Percentiles rank a stretch among this genome's conserved stretches.
Conservation (phyloP, 2,888 invertebrate genomes). For the Nomada fabriciana region DNA sequence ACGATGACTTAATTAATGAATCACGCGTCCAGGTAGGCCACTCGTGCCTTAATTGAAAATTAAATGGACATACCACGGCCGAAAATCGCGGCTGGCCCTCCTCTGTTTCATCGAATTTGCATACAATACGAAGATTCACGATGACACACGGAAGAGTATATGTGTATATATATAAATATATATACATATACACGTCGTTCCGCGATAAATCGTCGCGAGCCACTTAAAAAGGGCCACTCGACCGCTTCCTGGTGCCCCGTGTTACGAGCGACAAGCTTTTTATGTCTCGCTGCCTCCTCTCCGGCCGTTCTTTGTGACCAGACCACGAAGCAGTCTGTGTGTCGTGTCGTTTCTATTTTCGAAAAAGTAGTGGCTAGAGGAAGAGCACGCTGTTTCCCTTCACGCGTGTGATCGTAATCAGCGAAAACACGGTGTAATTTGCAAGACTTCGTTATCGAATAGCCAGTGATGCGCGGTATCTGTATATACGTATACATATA, state of each 20-base stretch:
- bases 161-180: constrained; percentile 19
- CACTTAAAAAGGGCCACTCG: constrained; percentile 63
- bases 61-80: constrained; percentile 18
- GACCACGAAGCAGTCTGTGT: neutral
- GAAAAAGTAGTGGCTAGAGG: neutral
- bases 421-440: neutral
- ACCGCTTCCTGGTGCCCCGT: constrained; percentile 64
- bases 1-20: constrained; percentile 36
- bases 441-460: constrained; percentile 11
- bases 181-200: neutral
- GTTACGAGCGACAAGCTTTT: constrained; percentile 48
- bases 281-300: constrained; percentile 41
- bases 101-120: constrained; percentile 52
- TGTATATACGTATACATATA: too few species aligned
- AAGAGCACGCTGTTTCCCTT: neutral
- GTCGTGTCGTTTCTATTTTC: constrained; percentile 15
- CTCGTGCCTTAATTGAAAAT: constrained; percentile 34
- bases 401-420: neutral
- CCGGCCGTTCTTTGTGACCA: neutral
- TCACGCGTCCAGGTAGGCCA: neutral
- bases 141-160: constrained; percentile 41
- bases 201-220: constrained; percentile 63
- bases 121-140: constrained; percentile 62
- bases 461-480: neutral
- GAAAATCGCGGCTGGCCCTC: constrained; percentile 29